Evolutionary conservation across 2,113 vertebrate species (phyloP).

Genomic region (Willisornis vidua): DNA sequence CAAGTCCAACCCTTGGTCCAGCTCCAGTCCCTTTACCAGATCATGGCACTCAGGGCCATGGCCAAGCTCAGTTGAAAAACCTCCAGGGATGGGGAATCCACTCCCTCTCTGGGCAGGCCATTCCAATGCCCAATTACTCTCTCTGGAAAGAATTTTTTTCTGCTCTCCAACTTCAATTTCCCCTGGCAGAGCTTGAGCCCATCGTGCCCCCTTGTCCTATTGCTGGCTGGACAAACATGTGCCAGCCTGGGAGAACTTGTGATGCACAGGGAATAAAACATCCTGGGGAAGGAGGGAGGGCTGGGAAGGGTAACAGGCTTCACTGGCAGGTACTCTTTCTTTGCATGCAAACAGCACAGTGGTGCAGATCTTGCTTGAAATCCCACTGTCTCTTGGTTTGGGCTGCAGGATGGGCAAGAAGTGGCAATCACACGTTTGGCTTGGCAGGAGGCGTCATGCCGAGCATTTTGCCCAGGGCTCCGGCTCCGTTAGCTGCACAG

Average conservation of each 20-base stretch:
- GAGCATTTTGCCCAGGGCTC: background rate
- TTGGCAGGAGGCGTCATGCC: background rate
- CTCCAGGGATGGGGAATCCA: too few species aligned
- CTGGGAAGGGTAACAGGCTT: accelerated
- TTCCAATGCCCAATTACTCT: too few species aligned
- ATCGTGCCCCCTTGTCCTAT: too few species aligned
- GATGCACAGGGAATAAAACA: background rate
- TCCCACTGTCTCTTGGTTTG: accelerated
- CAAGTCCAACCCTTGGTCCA: too few species aligned
- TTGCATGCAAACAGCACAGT: background rate
- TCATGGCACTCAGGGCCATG: too few species aligned
- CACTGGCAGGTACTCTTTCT: background rate
- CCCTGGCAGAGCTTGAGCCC: too few species aligned
- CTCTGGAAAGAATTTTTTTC: too few species aligned
- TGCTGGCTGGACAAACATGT: too few species aligned
- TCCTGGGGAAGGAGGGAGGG: background rate
- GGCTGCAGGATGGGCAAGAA: background rate
- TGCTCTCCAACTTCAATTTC: too few species aligned
- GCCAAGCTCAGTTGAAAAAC: too few species aligned
- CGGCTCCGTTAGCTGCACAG: background rate
- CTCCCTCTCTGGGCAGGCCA: too few species aligned
- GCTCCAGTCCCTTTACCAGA: too few species aligned
- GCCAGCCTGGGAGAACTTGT: background rate
- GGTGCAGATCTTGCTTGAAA: background rate
- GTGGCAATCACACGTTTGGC: background rate